These are phyloP conservation scores for Columba livia DNA, from an alignment of 2,113 vertebrate species.

Conservation along the genomic window DNA sequence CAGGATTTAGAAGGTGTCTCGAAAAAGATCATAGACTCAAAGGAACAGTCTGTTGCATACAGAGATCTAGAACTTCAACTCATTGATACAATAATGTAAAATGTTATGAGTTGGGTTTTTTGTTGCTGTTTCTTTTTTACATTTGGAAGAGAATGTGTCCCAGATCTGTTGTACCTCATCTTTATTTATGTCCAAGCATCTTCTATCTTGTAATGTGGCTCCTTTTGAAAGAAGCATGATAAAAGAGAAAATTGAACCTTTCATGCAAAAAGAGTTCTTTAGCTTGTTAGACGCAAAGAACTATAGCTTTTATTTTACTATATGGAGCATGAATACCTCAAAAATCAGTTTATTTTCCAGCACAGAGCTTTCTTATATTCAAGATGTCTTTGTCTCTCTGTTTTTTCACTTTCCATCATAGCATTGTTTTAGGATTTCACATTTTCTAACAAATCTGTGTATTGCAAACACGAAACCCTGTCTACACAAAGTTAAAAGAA, in stretches of 20 bases:
- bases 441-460: neutral
- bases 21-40: neutral
- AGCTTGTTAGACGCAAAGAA: neutral
- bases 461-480: neutral
- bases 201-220: neutral
- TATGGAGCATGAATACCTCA: neutral
- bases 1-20: neutral
- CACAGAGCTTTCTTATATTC: neutral
- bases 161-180: neutral
- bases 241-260: neutral
- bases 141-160: neutral
- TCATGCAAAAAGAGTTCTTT: neutral
- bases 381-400: neutral
- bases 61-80: neutral
- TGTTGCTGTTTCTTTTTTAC: neutral
- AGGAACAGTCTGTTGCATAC: neutral
- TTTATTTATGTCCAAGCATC: neutral
- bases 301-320: neutral
- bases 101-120: neutral
- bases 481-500: neutral
- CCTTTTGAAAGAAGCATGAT: neutral
- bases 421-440: neutral
- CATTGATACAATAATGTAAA: neutral
- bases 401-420: neutral
- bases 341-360: neutral